Evolutionary conservation across 2,888 invertebrate species (phyloP), one percentile per base, ranked within the genome.

Genomic region (Luperina nickerlii): DNA sequence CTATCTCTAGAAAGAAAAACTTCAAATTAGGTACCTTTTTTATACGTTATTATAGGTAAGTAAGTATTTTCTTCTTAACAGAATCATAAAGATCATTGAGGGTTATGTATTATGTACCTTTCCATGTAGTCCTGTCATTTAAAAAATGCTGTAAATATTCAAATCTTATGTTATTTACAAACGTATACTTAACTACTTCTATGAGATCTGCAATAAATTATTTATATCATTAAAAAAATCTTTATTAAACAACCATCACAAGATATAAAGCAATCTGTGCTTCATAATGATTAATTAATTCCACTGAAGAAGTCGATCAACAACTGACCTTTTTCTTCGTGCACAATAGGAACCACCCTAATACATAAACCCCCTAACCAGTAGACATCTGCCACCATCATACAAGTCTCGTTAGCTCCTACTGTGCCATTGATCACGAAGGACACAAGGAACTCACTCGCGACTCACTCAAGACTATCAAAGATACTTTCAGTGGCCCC

Each of bases 401-500:
- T 92, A 91, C 90, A 89, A 88, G 83, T 79, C 92, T 94, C 91
- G 92, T 94, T 93, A 93, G 87, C 90, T 87, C 92, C 92, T 87
- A 90, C 90, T 83, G 91, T 72, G 91, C 91, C 89, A 94, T 94
- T 92, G 91, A 94, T 93, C 92, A 92, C 60, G 78, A 87, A 77
- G n/a, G 7, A 38, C 11, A 76, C n/a, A 76, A 38, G 24, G 6
- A 45, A 88, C 90, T 91, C 86, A 87, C 90, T 90, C 89, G 88
- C 92, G 92, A 90, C 91, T 93, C 92, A 90, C 91, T 92, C 65
- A 75, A 74, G 65, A 63, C 51, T 78, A 89, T 94, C 94, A 93
- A 93, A 94, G 93, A 93, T 91, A 90, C 93, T 94, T 93, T 92
- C 92, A 93, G 90, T 90, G 86, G 87, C 82, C 84, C 83, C 87